These are phyloP conservation scores for Takifugu flavidus DNA, from an alignment of 2,113 vertebrate species.

Conservation along the genomic window DNA sequence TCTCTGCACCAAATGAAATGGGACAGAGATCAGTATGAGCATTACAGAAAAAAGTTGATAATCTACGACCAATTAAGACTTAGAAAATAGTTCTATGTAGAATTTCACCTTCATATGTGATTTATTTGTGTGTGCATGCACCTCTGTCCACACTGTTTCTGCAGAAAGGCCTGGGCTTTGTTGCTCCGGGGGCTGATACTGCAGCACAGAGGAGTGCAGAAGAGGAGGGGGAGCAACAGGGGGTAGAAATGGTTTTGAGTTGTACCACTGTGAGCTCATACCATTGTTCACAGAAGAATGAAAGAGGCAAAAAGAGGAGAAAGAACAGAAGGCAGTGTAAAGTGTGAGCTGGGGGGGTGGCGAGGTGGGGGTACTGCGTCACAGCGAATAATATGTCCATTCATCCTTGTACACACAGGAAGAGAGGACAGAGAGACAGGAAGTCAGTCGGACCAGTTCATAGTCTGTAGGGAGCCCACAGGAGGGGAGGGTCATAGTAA, in stretches of 20 bases:
- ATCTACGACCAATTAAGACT: background rate
- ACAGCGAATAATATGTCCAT: constrained; percentile 66
- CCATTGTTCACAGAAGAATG: constrained; percentile 65
- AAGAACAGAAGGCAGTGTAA: constrained; percentile 42
- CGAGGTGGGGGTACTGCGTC: constrained; percentile 43
- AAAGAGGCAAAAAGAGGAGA: constrained; percentile 49
- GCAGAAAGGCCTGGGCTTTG: constrained; percentile 53
- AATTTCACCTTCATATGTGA: background rate
- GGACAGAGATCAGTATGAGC: no score
- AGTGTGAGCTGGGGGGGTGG: constrained; percentile 30
- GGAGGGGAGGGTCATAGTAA: constrained; percentile 49
- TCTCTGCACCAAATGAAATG: no score
- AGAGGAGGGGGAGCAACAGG: constrained; percentile 21
- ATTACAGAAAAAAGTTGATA: background rate
- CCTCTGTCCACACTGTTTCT: constrained; percentile 24
- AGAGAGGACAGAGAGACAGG: constrained; percentile 60
- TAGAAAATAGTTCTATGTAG: no score
- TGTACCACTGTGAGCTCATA: constrained; percentile 69
- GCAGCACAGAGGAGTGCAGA: constrained; percentile 37
- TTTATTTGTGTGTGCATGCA: constrained; percentile 4
- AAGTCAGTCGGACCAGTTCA: constrained; percentile 54
- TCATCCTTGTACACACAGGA: constrained; percentile 66
- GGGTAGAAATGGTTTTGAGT: constrained; percentile 46
- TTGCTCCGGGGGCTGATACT: constrained; percentile 66
- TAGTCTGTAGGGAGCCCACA: constrained; percentile 51